These are phyloP conservation scores for Chrysodeixis includens DNA, from an alignment of 2,888 invertebrate species.

Conservation along the genomic window DNA sequence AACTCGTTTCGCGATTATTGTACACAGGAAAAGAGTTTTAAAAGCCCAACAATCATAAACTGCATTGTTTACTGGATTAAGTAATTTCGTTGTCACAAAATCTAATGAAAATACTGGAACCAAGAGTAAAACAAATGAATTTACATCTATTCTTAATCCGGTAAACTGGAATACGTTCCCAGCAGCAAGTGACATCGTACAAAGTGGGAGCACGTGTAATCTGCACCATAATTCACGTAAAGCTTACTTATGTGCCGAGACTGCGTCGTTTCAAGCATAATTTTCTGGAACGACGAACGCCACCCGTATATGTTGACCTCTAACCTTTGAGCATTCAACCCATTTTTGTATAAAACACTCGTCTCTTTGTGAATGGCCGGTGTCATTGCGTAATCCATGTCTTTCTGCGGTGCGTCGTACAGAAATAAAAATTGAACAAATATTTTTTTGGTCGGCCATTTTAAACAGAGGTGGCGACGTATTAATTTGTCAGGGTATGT, in stretches of 20 bases:
- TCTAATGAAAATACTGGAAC: no score
- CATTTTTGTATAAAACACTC: conserved; percentile 41
- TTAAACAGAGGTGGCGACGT: conserved; percentile 26
- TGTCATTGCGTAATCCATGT: conserved; percentile 36
- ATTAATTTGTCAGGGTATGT: conserved; percentile 13
- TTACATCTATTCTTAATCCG: conserved; percentile 26
- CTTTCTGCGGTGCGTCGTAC: conserved; percentile 5
- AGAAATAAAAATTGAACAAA: conserved; percentile 37
- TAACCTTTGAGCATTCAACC: conserved; percentile 45
- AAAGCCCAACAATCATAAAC: no score
- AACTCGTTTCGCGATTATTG: no score
- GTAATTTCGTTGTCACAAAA: no score
- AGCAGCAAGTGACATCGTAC: conserved; percentile 33
- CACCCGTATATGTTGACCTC: conserved; percentile 41
- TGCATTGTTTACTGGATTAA: no score
- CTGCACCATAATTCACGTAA: conserved; percentile 47
- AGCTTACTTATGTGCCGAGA: conserved; percentile 48
- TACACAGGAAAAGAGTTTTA: no score
- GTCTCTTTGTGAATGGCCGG: conserved; percentile 33
- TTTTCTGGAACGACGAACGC: conserved; percentile 49
- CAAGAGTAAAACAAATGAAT: conserved; percentile 5
- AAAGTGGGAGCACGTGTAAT: conserved; percentile 42
- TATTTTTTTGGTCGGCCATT: conserved; percentile 28
- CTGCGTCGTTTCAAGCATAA: conserved; percentile 49
- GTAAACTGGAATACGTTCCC: conserved; percentile 23